A percentile compares a stretch with the other conserved stretches of the same genome.
These are phyloP conservation scores for Calcarius ornatus DNA, from an alignment of 2,113 vertebrate genomes.

Conservation along the genomic window DNA sequence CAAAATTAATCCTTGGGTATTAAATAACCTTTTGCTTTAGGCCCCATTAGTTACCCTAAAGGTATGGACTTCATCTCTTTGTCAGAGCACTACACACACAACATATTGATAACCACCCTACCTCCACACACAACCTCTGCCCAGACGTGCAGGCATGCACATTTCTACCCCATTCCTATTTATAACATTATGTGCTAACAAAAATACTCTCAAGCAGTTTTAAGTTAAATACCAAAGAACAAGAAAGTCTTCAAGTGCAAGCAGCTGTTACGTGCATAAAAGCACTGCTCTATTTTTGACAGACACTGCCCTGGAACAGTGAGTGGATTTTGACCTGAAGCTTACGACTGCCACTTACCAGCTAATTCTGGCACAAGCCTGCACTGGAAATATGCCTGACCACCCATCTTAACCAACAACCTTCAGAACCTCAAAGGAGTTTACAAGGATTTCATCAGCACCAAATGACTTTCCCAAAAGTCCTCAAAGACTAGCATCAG, in stretches of 20 bases:
- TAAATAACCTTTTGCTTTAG: background rate
- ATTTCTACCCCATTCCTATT: background rate
- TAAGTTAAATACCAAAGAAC: constrained; percentile 47
- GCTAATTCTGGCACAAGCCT: constrained; percentile 17
- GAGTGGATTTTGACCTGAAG: background rate
- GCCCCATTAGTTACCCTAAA: background rate
- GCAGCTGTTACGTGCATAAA: constrained; percentile 43
- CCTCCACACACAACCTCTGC: background rate
- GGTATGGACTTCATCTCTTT: background rate
- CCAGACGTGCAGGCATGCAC: background rate
- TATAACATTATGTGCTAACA: background rate
- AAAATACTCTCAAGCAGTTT: background rate
- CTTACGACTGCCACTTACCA: background rate
- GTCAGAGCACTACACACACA: background rate
- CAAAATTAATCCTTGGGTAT: background rate
- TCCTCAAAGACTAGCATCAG: background rate
- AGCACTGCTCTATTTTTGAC: constrained; percentile 20
- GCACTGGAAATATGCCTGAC: background rate
- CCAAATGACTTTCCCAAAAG: background rate
- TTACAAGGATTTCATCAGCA: background rate
- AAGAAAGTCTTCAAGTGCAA: constrained; percentile 39
- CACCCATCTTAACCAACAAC: background rate
- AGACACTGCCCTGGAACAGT: background rate
- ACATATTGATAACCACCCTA: rapidly evolving
- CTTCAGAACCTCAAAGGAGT: background rate